phyloP scores from a whole-genome alignment of 2,797 vertebrate genomes.

The Hozukius guyotensis region DNA sequence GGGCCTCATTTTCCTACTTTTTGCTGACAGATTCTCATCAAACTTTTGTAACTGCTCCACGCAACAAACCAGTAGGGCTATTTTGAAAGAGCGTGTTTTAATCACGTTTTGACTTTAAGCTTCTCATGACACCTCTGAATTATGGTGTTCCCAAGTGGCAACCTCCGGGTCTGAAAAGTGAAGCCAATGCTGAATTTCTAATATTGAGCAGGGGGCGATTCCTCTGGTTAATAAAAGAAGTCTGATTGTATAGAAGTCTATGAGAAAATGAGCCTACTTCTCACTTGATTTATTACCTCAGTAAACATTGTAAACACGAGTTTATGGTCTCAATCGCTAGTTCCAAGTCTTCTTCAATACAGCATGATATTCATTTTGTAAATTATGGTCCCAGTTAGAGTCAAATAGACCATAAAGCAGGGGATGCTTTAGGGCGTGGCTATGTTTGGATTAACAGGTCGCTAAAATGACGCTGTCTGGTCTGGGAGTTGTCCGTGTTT shows the following conservation, averaged over 20 bases:
- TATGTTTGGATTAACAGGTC: no score
- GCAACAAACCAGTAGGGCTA: neutral
- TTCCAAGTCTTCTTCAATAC: no score
- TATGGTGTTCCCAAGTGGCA: neutral
- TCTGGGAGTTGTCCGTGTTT: no score
- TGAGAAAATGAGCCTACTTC: no score
- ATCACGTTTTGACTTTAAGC: neutral
- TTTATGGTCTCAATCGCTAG: no score
- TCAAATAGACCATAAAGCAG: no score
- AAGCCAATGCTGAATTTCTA: neutral
- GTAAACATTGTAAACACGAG: no score
- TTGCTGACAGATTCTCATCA: neutral
- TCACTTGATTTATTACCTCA: no score
- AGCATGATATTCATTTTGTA: no score
- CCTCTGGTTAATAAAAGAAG: accelerated
- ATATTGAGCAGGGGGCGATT: no score
- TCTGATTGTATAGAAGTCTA: no score
- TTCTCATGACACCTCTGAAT: neutral
- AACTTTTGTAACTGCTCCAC: neutral
- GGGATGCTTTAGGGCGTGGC: accelerated
- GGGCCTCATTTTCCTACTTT: neutral
- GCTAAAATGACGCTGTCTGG: accelerated
- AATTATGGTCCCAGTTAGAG: no score
- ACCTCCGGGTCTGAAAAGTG: neutral
- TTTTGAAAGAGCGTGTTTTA: neutral